phyloP scores from a whole-genome alignment of 1,140 invertebrate genomes.

The Pogonomyrmex barbatus region DNA sequence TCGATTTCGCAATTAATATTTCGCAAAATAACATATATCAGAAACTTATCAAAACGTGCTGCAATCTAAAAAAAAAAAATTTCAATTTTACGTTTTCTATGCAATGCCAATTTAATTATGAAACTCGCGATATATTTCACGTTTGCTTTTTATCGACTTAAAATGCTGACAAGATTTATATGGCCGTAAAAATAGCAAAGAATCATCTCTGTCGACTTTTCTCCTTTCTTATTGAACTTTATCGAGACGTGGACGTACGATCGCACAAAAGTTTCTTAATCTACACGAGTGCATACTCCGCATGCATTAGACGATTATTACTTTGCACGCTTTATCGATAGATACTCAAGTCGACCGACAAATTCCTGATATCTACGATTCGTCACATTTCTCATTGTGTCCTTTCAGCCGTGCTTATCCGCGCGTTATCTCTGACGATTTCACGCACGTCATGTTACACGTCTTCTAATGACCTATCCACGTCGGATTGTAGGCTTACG shows the following conservation, averaged over 20 bases:
- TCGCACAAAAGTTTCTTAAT: background rate
- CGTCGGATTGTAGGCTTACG: background rate
- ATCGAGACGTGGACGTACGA: background rate
- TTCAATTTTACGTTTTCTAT: background rate
- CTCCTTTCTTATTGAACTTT: background rate
- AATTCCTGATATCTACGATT: slow-evolving; percentile 23
- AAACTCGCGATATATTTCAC: background rate
- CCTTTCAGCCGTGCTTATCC: background rate
- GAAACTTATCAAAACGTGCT: background rate
- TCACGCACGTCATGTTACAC: slow-evolving; percentile 4
- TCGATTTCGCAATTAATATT: background rate
- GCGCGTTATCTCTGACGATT: slow-evolving; percentile 11
- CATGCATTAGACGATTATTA: background rate
- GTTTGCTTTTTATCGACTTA: background rate
- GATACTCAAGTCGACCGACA: slow-evolving; percentile 6
- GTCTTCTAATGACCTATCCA: slow-evolving; percentile 23
- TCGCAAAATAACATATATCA: background rate
- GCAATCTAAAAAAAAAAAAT: background rate
- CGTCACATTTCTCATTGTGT: slow-evolving; percentile 24
- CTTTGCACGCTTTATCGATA: background rate
- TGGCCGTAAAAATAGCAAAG: background rate
- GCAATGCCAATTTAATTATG: background rate
- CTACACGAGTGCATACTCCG: background rate
- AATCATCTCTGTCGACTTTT: background rate
- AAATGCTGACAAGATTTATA: background rate